Base-by-base conservation (phyloP, 2,888 invertebrate species). In the Sphaeridia pumilis region DNA sequence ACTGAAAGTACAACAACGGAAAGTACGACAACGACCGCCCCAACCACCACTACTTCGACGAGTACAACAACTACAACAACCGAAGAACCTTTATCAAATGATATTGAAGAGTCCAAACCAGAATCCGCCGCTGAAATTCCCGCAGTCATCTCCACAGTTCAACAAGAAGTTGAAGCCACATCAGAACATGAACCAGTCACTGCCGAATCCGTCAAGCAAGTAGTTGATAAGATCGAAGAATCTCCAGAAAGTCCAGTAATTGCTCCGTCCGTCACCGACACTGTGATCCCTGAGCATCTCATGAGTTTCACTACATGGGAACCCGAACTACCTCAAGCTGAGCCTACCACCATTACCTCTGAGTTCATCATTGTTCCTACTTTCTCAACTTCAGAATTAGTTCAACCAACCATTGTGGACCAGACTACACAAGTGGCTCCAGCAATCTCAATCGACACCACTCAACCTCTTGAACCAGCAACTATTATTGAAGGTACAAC, bases 271-370 rank as follows among this genome's bases (percentile, higher is more conserved):
- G 22, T 43, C 25, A 17, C 38, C 7, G 10, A 7, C 17, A 17
- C 38, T 14, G 38, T 14, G 17, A 7, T 38, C 17, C 17, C 17
- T 17, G 12, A 7, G 20, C 17, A 38, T 17, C 17, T 17, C 7
- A 38, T 38, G 38, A 38, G 38, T 17, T 38, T 38, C 20, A 38
- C 38, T 7, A 38, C 38, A 17, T 38, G 38, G 38, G 20, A 38
- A 5, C 5, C 38, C 17, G 12, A 38, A 17, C 7, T 38, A 5
- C 5, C 38, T 17, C 38, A 7, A 17, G 17, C 7, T 14, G 12
- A 38, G 17, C 38, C 38, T 5, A 17, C 17, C 12, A 38, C 7
- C 17, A 20, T 38, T 31, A 10, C 14, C 10, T 14, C 31, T 10
- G 10, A 31, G 31, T 14, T 31, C 10, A 7, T 14, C 10, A 10